Base-by-base conservation (phyloP, 2,113 vertebrate species). In the Nesogale talazaci region DNA sequence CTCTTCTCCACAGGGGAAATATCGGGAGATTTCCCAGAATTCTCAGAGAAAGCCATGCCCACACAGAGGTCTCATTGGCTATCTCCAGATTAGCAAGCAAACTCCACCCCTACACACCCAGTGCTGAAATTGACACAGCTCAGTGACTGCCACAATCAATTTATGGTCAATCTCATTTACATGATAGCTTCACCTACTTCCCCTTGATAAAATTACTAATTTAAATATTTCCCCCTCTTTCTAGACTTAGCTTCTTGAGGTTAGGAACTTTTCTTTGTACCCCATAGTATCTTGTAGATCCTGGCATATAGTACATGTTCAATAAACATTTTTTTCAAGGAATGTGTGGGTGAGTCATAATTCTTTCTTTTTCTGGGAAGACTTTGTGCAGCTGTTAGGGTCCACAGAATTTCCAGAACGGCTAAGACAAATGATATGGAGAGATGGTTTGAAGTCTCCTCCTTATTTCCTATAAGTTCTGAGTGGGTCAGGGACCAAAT, bases 341-440 rank as follows among this genome's bases (percentile, higher is more conserved):
- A 81, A 15, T 34, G 8, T 22, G 34, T 72, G 23, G 80, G 82
- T 59, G 8, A 82, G 1, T 79, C 23, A 19, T 31, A 65, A 90
- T 67, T 78, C 78, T 91, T 77, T 96, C 19, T 88, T 95, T 19
- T 80, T 88, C 40, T 87, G 36, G 36, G 75, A 85, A 87, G 46
- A 92, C 10, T 75, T 52, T 12, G 11, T 57, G 11, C 14, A 72
- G 82, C 59, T 81, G 6, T 88, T 94, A 75, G 74, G 93, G 56
- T 56, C 57, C 22, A 81, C n/a, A 22, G 15, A 40, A 63, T 86
- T 86, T 92, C 29, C 77, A 82, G 46, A 40, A 52, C 29, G 25
- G 14, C 59, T 61, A 95, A 88, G 75, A 56, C 52, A 94, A 74
- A 82, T 61, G n/a, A 69, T 9, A 93, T 94, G 20, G 17, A 79